Percentiles rank a stretch among this genome's conserved stretches.
These are phyloP conservation scores for Drosophila bunnanda DNA, from an alignment of 2,888 invertebrate genomes.

Conservation along the genomic window DNA sequence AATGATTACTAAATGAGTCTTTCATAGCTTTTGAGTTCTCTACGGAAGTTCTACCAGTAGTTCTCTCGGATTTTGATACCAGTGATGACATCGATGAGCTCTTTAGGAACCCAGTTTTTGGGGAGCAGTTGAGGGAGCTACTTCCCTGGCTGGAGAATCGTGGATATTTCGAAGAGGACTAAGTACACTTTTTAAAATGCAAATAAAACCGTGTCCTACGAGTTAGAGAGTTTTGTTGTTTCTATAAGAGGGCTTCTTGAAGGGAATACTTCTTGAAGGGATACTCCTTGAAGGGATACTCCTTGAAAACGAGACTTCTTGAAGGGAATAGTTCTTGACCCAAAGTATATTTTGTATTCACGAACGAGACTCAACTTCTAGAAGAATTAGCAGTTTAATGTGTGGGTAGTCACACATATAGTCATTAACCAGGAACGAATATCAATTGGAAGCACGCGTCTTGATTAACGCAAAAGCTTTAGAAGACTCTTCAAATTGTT, in stretches of 20 bases:
- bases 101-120: slow-evolving; percentile 45
- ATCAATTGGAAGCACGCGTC: slow-evolving; percentile 2
- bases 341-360: no score
- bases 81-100: slow-evolving; percentile 50
- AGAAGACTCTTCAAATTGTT: neutral
- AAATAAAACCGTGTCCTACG: neutral
- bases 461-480: slow-evolving; percentile 2
- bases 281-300: neutral
- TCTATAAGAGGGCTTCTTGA: neutral
- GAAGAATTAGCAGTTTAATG: accelerated
- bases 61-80: slow-evolving; percentile 43
- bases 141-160: slow-evolving; percentile 73
- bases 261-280: neutral
- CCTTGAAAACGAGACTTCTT: no score
- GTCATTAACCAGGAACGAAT: neutral
- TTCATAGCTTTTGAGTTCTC: slow-evolving; percentile 49
- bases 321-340: no score
- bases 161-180: slow-evolving; percentile 59
- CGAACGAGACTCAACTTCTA: neutral
- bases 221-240: neutral
- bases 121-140: slow-evolving; percentile 50
- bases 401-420: neutral
- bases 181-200: neutral
- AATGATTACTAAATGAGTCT: neutral
- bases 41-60: slow-evolving; percentile 57